Percentiles rank a stretch among this genome's conserved stretches.
Evolutionary conservation across 2,888 invertebrate species (phyloP).

Genomic region (Oasisia sp.): DNA sequence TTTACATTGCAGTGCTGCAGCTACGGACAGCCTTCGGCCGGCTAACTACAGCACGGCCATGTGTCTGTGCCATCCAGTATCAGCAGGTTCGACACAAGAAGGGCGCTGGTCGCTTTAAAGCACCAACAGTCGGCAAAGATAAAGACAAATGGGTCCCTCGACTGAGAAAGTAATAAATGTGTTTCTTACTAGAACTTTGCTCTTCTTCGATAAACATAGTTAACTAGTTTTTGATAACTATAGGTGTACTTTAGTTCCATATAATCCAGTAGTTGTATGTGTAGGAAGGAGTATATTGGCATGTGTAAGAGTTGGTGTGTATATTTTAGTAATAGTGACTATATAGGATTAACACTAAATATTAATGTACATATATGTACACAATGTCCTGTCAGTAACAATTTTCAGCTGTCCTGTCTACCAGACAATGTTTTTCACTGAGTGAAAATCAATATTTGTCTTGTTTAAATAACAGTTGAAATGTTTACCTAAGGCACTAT

Average conservation of each 20-base stretch:
- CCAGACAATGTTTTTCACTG: background rate
- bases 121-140: background rate
- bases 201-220: background rate
- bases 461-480: too few species aligned
- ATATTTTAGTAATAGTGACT: too few species aligned
- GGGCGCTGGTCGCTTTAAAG: background rate
- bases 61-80: slow-evolving; percentile 4
- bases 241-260: too few species aligned
- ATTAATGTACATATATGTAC: background rate
- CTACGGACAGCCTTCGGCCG: background rate
- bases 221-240: background rate
- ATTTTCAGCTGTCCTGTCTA: background rate
- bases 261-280: background rate
- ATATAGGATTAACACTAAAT: background rate
- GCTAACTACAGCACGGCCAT: background rate
- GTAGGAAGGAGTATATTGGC: background rate
- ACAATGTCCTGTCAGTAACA: background rate
- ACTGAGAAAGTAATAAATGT: background rate
- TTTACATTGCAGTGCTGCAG: background rate
- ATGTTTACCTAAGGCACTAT: background rate
- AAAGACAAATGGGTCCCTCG: slow-evolving; percentile 13
- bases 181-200: background rate
- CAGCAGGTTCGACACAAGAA: slow-evolving; percentile 6
- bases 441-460: too few species aligned
- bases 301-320: too few species aligned